Base-by-base conservation (phyloP, 2,113 vertebrate species). In the Phainopepla nitens region DNA sequence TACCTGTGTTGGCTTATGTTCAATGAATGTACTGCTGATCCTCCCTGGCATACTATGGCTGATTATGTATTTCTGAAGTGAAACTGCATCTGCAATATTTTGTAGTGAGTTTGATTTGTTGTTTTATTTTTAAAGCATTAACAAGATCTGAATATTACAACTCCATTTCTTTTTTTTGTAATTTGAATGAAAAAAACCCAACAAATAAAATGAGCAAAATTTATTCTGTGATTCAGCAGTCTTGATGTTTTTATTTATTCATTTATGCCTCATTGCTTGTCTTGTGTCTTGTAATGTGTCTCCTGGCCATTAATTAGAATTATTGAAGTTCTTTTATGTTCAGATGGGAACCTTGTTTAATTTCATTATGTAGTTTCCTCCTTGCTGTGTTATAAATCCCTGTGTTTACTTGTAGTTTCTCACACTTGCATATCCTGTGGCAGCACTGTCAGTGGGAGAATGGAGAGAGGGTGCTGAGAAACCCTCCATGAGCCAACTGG, bases 281-380 rank as follows among this genome's bases (percentile, higher is more conserved):
- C 57, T 84, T 72, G 16, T 79, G 33, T 47, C 62, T 89, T 79
- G 33, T 75, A 93, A 87, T 60, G 21, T 79, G 65, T 95, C 81
- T 89, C 49, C 44, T 91, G 66, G 73, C 49, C 73, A 82, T 82
- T 94, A 93, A 89, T 91, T 90, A 87, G 62, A 93, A 87, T 85
- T 76, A 44, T 5, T 85, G 73, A 82, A 60, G 45, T 49, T 87
- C 80, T 54, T 92, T 39, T 85, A 54, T 93, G 65, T 83, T 93
- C n/a, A 79, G 36, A 78, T 45, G 73, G 73, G 45, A 95, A 76
- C 18, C 16, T 76, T 68, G 44, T 91, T 95, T 91, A 42, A 91
- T 94, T 95, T 89, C 11, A 68, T 84, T 72, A 60, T 42, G 45
- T 36, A 61, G 61, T 94, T 89, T 62, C 33, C 33, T 77, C 10